These are phyloP conservation scores for Anastrepha obliqua DNA, from an alignment of 1,140 invertebrate species.

Conservation along the genomic window DNA sequence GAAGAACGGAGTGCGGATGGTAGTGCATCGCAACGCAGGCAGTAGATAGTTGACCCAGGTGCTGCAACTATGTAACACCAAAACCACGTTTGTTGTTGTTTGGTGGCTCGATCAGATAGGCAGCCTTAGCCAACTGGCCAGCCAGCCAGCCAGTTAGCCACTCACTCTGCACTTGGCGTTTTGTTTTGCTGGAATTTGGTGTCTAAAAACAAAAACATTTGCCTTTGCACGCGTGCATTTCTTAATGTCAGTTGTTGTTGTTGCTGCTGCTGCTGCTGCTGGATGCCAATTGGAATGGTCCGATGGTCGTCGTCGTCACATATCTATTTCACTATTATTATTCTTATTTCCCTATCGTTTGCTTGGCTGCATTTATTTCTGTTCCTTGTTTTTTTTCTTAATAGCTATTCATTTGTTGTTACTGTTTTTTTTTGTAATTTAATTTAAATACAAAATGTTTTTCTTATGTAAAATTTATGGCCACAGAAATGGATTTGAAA, in stretches of 20 bases:
- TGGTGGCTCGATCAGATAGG: not conserved
- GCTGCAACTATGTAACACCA: not conserved
- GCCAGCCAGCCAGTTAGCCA: not conserved
- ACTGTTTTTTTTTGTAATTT: not conserved
- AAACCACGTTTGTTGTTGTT: not conserved
- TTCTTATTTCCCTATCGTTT: slow-evolving; percentile 33
- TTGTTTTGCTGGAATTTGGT: slow-evolving; percentile 8
- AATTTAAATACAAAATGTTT: slow-evolving; percentile 36
- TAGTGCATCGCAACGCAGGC: not conserved
- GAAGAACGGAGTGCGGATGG: no score
- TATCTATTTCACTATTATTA: slow-evolving; percentile 12
- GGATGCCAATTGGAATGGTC: not conserved
- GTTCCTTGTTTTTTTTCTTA: not conserved
- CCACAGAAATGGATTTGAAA: slow-evolving; percentile 28
- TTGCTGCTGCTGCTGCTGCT: not conserved
- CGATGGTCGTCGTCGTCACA: not conserved
- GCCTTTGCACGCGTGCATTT: slow-evolving; percentile 6
- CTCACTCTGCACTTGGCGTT: slow-evolving; percentile 28
- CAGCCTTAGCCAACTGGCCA: not conserved
- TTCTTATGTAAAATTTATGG: slow-evolving; percentile 3
- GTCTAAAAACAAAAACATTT: slow-evolving; percentile 5
- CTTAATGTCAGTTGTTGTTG: not conserved
- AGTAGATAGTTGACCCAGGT: not conserved
- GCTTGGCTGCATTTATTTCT: slow-evolving; percentile 12
- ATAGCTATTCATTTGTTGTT: not conserved